Conservation (phyloP, 2,888 invertebrate species). For the Polylopha cassiicola region DNA sequence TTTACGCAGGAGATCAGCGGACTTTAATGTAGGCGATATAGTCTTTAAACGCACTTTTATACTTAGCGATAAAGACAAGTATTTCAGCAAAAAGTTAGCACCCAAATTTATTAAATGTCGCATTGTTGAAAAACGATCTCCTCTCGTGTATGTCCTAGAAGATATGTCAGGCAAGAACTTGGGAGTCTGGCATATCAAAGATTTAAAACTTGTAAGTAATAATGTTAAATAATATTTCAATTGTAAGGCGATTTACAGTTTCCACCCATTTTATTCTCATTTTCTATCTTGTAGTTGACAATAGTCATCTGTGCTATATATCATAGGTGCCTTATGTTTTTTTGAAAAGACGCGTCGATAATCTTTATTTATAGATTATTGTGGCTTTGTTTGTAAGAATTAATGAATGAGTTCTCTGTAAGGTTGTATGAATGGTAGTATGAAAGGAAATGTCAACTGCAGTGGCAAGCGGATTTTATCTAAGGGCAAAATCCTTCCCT, state of each 20-base stretch:
- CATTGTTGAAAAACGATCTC: constrained; percentile 16
- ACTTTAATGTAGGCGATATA: constrained; percentile 27
- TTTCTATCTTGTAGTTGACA: no score
- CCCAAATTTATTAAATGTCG: constrained; percentile 16
- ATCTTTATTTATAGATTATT: not conserved
- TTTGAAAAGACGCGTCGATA: not conserved
- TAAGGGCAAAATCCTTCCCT: not conserved
- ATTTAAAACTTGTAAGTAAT: constrained; percentile 15
- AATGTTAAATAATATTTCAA: not conserved
- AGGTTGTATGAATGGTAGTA: not conserved
- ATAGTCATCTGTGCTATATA: not conserved
- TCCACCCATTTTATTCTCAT: no score
- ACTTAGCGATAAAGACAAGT: constrained; percentile 14
- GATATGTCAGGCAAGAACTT: constrained; percentile 22
- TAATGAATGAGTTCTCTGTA: no score
- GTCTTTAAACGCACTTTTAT: constrained; percentile 18
- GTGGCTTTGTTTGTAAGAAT: not conserved
- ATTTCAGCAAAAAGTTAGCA: constrained; percentile 18
- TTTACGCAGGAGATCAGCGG: constrained; percentile 17
- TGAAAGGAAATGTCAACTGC: not conserved
- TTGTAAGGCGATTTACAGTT: no score
- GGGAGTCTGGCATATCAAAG: constrained; percentile 26
- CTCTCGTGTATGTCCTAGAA: constrained; percentile 24
- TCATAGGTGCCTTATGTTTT: not conserved
- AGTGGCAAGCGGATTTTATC: not conserved